Percentiles rank a stretch among this genome's conserved stretches.
These are phyloP conservation scores for Eupithecia pulchellata DNA, from an alignment of 2,888 invertebrate species.

Conservation along the genomic window DNA sequence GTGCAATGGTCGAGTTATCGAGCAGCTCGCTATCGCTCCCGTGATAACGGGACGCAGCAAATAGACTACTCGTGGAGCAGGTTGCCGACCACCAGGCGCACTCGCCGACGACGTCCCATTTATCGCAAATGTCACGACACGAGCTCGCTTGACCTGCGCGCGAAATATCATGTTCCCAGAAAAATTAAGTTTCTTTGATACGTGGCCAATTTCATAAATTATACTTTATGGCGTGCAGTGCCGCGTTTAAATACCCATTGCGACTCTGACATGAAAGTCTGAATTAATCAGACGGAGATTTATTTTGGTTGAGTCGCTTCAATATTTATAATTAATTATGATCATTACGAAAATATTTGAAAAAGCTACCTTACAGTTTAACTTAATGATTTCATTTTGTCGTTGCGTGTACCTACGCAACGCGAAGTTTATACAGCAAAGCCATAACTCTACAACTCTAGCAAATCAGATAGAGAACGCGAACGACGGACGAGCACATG, in stretches of 20 bases:
- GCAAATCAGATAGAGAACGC: background rate
- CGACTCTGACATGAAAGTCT: constrained; percentile 8
- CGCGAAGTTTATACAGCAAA: background rate
- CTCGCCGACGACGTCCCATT: constrained; percentile 58
- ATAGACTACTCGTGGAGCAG: constrained; percentile 63
- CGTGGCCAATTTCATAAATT: constrained; percentile 53
- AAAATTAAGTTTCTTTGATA: constrained; percentile 52
- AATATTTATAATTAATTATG: background rate
- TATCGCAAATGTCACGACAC: constrained; percentile 53
- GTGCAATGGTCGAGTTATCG: constrained; percentile 70
- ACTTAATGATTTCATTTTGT: background rate
- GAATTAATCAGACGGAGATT: constrained; percentile 25
- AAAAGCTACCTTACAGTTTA: background rate
- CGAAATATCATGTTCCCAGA: constrained; percentile 47
- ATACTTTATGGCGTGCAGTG: constrained; percentile 26
- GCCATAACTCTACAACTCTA: background rate
- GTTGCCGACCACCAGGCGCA: constrained; percentile 57
- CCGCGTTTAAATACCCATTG: constrained; percentile 38
- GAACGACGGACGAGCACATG: background rate
- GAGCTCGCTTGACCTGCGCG: constrained; percentile 38
- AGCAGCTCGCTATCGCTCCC: constrained; percentile 66
- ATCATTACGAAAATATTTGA: background rate
- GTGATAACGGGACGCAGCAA: constrained; percentile 73
- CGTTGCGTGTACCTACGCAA: background rate
- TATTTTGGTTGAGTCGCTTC: constrained; percentile 8